phyloP scores from a whole-genome alignment of 2,888 invertebrate species.

The Ennomos quercinarius region DNA sequence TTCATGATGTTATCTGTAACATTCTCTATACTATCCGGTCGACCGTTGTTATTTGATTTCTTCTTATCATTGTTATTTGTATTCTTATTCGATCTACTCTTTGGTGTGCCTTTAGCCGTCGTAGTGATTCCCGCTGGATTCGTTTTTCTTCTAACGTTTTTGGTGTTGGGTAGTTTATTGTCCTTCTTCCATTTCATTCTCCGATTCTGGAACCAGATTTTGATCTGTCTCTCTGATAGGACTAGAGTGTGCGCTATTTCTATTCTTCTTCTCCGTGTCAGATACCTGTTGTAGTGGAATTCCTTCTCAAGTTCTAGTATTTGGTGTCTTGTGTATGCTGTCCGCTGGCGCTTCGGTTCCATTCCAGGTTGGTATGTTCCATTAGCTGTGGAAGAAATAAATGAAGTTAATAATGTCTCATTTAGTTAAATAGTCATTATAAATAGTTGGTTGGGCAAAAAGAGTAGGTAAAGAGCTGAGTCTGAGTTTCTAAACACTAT shows the following conservation, averaged over 20 bases:
- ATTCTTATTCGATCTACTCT: conserved; percentile 87
- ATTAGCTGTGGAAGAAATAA: conserved; percentile 89
- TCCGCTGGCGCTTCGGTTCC: conserved; percentile 98
- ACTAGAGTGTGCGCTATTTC: conserved; percentile 98
- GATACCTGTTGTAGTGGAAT: conserved; percentile 98
- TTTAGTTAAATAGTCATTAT: too few species aligned
- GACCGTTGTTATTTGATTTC: conserved; percentile 81
- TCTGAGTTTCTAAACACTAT: too few species aligned
- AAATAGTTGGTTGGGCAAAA: too few species aligned
- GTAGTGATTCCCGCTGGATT: conserved; percentile 90
- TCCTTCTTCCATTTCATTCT: conserved; percentile 92
- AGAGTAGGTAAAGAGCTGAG: too few species aligned
- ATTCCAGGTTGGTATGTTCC: conserved; percentile 95
- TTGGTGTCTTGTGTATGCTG: conserved; percentile 99
- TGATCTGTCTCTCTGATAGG: conserved; percentile 95
- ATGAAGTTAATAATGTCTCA: conserved; percentile 6
- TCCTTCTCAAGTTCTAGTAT: conserved; percentile 98
- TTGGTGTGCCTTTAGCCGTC: conserved; percentile 85
- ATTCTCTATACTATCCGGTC: conserved; percentile 88
- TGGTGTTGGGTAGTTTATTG: conserved; percentile 95
- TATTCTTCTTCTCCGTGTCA: conserved; percentile 97
- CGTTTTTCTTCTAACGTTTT: conserved; percentile 90
- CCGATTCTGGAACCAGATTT: conserved; percentile 95
- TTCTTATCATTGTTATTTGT: conserved; percentile 84
- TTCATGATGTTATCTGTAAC: conserved; percentile 87